A percentile compares a stretch with the other conserved stretches of the same genome.
Conservation (phyloP, 1,140 invertebrate species). For the Sycobia sp. region DNA sequence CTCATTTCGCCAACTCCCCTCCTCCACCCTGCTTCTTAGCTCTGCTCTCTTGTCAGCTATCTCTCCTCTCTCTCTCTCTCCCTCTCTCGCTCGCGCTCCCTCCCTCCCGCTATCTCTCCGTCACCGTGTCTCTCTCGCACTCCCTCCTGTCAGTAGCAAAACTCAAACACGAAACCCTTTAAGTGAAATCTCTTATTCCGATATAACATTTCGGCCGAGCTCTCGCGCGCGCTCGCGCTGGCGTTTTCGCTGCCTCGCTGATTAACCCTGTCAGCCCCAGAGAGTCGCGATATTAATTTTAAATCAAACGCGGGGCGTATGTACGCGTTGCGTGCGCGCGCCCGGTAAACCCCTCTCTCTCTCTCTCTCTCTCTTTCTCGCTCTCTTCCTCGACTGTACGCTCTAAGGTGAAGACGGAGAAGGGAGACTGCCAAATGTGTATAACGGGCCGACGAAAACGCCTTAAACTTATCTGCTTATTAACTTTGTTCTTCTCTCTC, state of each 20-base stretch:
- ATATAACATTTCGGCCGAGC: slow-evolving; percentile 56
- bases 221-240: slow-evolving; percentile 29
- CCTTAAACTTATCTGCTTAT: slow-evolving; percentile 36
- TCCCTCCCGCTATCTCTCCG: not conserved
- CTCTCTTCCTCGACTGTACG: too few relatives aligned
- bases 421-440: slow-evolving; percentile 21
- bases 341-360: too few relatives aligned
- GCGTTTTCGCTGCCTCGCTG: slow-evolving; percentile 51
- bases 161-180: slow-evolving; percentile 63
- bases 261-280: slow-evolving; percentile 63
- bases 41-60: slow-evolving; percentile 13
- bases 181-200: slow-evolving; percentile 64
- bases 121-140: slow-evolving; percentile 25
- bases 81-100: slow-evolving; percentile 18
- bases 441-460: slow-evolving; percentile 28
- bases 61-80: slow-evolving; percentile 8
- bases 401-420: not conserved
- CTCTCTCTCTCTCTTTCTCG: too few relatives aligned
- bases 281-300: slow-evolving; percentile 63
- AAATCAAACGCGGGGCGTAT: slow-evolving; percentile 52
- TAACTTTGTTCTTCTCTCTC: slow-evolving; percentile 30
- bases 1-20: slow-evolving; percentile 56
- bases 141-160: slow-evolving; percentile 61
- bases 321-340: too few relatives aligned
- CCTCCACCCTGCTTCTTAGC: slow-evolving; percentile 38